Base-by-base conservation (phyloP, 2,113 vertebrate genomes). In the Donacobius atricapilla region DNA sequence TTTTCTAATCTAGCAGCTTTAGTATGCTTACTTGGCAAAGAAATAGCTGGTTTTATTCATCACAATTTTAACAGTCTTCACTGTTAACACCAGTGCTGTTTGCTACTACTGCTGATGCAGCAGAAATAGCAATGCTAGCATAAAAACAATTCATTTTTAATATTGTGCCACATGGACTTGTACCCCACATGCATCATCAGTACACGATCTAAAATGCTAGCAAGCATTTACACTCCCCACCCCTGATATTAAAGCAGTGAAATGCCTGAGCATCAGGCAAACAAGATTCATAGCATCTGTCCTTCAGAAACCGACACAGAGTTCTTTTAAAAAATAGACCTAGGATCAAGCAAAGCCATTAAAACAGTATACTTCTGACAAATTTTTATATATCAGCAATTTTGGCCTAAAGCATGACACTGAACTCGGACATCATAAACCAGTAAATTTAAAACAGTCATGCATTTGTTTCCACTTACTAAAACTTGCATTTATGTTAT, bases 1-100 rank as follows among this genome's bases (percentile, higher is more conserved):
- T 85, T 96, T 96, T 79, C 83, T 93, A 94, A 96, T 94, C 93
- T 94, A 90, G 53, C 71, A 96, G 83, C 91, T 91, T 95, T 96
- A 87, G 53, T 79, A 91, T 69, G 85, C 90, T 96, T 94, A 89
- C 84, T 94, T 93, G 81, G 84, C 87, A 96, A 95, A 96, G 78
- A 87, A 93, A 91, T 70, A 77, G 54, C 35, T 90, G 90, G 17
- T 88, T 96, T 95, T 93, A 95, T 94, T 96, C 78, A 94, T 80
- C 79, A 66, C 57, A 88, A 63, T 95, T 96, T 93, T 90, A 91
- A 85, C 84, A 87, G 92, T 80, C 84, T 90, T 93, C 79, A 85
- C 66, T 75, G 87, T 53, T 95, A 91, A 76, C 82, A 88, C 13
- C 35, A 89, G 21, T 53, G 65, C 35, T 80, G 63, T 87, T 94